phyloP scores from a whole-genome alignment of 2,113 vertebrate genomes.

The Promerops cafer region DNA sequence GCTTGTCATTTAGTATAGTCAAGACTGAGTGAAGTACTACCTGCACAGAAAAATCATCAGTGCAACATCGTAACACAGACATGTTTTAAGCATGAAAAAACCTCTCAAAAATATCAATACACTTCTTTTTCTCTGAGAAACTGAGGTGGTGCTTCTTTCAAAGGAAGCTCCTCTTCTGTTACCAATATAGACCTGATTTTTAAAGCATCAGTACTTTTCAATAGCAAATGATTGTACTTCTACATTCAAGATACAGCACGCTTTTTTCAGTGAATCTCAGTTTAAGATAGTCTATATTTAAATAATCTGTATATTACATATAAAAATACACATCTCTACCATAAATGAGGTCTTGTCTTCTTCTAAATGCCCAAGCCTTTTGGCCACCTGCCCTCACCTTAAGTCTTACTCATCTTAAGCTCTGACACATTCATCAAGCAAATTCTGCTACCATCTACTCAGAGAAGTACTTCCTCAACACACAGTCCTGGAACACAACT shows the following conservation, averaged over 20 bases:
- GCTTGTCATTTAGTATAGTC: not conserved
- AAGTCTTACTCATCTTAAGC: not conserved
- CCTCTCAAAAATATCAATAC: not conserved
- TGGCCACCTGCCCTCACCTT: not conserved
- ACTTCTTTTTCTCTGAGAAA: not conserved
- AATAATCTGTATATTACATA: slow-evolving; percentile 49
- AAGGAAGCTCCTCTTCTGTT: not conserved
- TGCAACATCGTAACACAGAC: not conserved
- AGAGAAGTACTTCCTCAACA: not conserved
- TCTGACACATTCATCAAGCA: not conserved
- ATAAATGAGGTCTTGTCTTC: slow-evolving; percentile 43
- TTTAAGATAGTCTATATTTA: slow-evolving; percentile 45
- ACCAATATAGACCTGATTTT: not conserved
- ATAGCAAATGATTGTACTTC: slow-evolving; percentile 20
- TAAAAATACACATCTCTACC: slow-evolving; percentile 63
- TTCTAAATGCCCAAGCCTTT: not conserved
- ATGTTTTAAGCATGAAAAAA: not conserved
- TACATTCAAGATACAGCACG: slow-evolving; percentile 41
- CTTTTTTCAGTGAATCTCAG: not conserved
- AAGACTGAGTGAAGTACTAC: not conserved
- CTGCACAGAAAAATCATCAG: slow-evolving; percentile 11
- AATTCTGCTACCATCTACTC: not conserved
- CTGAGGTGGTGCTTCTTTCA: not conserved
- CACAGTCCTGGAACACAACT: not conserved
- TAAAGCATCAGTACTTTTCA: slow-evolving; percentile 15